These are phyloP conservation scores for Centruroides sculpturatus DNA, from an alignment of 1,140 invertebrate species.

Conservation along the genomic window DNA sequence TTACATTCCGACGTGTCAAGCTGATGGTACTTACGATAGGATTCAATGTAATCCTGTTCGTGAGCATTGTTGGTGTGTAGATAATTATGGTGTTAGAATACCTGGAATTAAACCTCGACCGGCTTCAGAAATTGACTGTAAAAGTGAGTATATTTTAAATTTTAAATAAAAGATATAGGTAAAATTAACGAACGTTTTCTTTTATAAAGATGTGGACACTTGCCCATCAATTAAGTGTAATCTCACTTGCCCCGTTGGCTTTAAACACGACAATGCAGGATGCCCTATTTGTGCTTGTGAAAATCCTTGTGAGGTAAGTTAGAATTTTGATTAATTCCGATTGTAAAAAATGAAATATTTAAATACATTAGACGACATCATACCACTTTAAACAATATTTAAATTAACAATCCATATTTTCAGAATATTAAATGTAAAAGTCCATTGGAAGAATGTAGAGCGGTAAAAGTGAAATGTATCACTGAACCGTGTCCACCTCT, in stretches of 20 bases:
- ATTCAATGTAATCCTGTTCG: slow-evolving; percentile 31
- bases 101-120: slow-evolving; percentile 48
- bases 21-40: slow-evolving; percentile 25
- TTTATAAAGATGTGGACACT: background rate
- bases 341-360: too few species aligned
- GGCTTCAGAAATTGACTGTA: background rate
- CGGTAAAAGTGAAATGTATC: slow-evolving; percentile 37
- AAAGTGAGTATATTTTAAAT: background rate
- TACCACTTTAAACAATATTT: too few species aligned
- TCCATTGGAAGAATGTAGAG: slow-evolving; percentile 25
- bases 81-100: slow-evolving; percentile 63
- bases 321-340: too few species aligned
- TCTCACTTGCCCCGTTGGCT: slow-evolving; percentile 49
- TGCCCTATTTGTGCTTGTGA: slow-evolving; percentile 60
- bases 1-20: slow-evolving; percentile 43
- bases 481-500: slow-evolving; percentile 51
- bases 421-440: slow-evolving; percentile 19
- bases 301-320: slow-evolving; percentile 47
- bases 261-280: slow-evolving; percentile 44
- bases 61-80: slow-evolving; percentile 63
- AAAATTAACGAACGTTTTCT: too few species aligned
- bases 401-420: background rate
- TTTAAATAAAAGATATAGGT: too few species aligned
- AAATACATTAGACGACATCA: too few species aligned
- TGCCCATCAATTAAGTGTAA: slow-evolving; percentile 36